Conservation (phyloP, 2,113 vertebrate species). For the Mormyrus iriodes region DNA sequence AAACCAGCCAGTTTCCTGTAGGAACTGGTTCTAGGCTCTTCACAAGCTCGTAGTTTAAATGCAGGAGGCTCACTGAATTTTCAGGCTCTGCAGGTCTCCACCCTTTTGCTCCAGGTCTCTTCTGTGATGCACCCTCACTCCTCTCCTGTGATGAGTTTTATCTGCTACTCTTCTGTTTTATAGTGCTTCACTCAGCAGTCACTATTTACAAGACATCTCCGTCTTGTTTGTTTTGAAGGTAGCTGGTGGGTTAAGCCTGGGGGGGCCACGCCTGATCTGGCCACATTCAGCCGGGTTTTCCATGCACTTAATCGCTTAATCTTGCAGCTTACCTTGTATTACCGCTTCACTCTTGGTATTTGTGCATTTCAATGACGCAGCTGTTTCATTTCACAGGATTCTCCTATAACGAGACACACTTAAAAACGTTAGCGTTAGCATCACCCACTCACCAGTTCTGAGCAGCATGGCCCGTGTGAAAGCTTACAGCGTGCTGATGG, state of each 20-base stretch:
- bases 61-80: not conserved
- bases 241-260: not conserved
- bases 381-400: not conserved
- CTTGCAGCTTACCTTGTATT: not conserved
- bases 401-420: not conserved
- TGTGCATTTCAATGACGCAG: not conserved
- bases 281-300: not conserved
- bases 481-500: conserved; percentile 50
- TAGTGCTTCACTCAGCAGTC: not conserved
- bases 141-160: not conserved
- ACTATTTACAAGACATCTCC: not conserved
- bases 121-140: not conserved
- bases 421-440: not conserved
- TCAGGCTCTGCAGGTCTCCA: not conserved
- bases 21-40: not conserved
- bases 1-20: not conserved
- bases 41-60: not conserved
- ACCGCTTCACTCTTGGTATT: not conserved
- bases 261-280: not conserved
- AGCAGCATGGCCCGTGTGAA: conserved; percentile 35
- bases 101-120: not conserved
- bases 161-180: not conserved
- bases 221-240: not conserved
- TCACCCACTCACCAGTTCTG: not conserved
- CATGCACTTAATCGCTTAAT: not conserved